Base-by-base conservation (phyloP, 2,113 vertebrate genomes). In the Raja brachyura region DNA sequence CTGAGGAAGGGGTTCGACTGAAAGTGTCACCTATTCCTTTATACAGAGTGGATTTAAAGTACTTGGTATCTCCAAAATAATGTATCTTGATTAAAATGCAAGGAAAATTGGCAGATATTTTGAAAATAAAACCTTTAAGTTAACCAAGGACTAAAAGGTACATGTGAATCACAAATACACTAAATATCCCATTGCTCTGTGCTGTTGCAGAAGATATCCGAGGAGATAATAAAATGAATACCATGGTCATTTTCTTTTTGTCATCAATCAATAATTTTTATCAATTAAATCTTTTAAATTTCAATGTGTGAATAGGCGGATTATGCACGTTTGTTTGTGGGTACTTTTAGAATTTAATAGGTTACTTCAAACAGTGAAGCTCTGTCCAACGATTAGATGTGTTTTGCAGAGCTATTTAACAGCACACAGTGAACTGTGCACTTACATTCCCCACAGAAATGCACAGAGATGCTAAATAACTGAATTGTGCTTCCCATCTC, bases 401-500 rank as follows among this genome's bases (percentile, higher is more conserved):
- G 56, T n/a, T 61, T 86, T 18, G 13, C 59, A 88, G 13, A 14
- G 59, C 59, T 28, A 63, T 66, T 88, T 88, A 20, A 63, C 59
- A 63, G 83, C 83, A 88, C 83, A 88, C 14, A 7, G 83, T 88
- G 59, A 88, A 88, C 28, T 16, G 28, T 63, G 14, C 25, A 61
- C 59, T 86, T 86, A 31, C 11, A 66, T 63, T 88, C 6, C 16
- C 25, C 63, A 54, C 28, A 63, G 59, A 31, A 31, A 88, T 2
- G n/a, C 83, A 88, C 83, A 63, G 28, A 88, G 28, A 16, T 88
- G 59, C 59, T 61, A 88, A 88, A 63, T 86, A 88, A 88, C 54
- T 63, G 28, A 66, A 63, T 63, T 88, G 83, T 56, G 28, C 28
- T n/a, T n/a, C 56, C 61, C 54, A 59, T 86, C 56, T 86, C 25